Conservation (phyloP, 2,888 invertebrate species). For the Synergus laeviventris region DNA sequence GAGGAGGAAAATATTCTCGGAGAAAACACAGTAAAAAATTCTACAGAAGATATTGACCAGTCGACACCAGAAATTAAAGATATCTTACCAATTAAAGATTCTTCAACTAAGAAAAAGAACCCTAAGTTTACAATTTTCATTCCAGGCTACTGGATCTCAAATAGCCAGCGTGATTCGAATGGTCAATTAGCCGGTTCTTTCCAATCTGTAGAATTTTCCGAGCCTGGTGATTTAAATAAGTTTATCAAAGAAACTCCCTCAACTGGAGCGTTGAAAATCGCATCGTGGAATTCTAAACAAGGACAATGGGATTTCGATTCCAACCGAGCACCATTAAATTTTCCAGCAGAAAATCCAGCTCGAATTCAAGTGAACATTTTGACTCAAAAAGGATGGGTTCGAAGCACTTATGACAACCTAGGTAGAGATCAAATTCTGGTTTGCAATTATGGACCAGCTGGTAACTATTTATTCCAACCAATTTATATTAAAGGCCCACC, state of each 20-base stretch:
- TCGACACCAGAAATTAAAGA: not conserved
- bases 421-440: slow-evolving; percentile 44
- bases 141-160: slow-evolving; percentile 9
- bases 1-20: not conserved
- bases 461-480: slow-evolving; percentile 37
- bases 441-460: slow-evolving; percentile 47
- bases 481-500: slow-evolving; percentile 40
- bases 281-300: not conserved
- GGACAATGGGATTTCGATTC: not conserved
- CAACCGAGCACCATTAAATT: not conserved
- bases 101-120: not conserved
- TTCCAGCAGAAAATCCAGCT: not conserved
- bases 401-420: not conserved
- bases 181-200: not conserved
- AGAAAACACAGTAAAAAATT: not conserved
- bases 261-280: not conserved
- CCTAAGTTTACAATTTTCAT: not conserved
- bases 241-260: not conserved
- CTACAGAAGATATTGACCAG: not conserved
- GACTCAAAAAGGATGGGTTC: slow-evolving; percentile 1
- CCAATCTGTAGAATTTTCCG: not conserved
- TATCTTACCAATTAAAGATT: not conserved
- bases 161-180: not conserved
- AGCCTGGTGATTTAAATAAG: not conserved
- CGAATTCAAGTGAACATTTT: not conserved